Conservation (phyloP, 2,113 vertebrate genomes). For the Dipodomys stephensi region DNA sequence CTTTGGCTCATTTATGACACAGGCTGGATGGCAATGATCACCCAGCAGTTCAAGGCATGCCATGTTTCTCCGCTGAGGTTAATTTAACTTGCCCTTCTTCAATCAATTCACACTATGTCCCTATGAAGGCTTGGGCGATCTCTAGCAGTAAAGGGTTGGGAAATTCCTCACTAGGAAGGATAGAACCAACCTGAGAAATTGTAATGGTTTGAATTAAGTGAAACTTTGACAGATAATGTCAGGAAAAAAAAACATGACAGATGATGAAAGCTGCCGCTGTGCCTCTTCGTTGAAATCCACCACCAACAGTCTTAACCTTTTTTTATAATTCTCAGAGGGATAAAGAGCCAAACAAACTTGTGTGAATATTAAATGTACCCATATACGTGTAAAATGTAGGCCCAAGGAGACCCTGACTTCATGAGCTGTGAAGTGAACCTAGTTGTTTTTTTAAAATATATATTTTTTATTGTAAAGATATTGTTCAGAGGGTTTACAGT, state of each 20-base stretch:
- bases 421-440: neutral
- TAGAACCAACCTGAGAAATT: neutral
- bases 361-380: neutral
- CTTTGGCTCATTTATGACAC: slow-evolving; percentile 27
- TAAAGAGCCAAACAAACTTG: neutral
- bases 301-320: neutral
- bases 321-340: slow-evolving; percentile 3
- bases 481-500: no score
- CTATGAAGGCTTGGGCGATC: neutral
- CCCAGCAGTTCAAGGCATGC: neutral
- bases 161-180: neutral
- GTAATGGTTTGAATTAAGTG: slow-evolving; percentile 3
- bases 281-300: neutral
- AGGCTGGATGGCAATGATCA: neutral
- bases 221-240: neutral
- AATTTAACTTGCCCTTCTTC: slow-evolving; percentile 25
- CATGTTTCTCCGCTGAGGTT: neutral
- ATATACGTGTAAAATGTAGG: neutral
- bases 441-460: no score
- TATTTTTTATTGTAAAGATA: no score
- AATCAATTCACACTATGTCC: neutral
- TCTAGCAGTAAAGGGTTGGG: neutral
- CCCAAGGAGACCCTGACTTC: neutral
- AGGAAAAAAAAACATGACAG: neutral
- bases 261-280: neutral